phyloP scores from a whole-genome alignment of 2,797 vertebrate species.

The Melopsittacus undulatus region DNA sequence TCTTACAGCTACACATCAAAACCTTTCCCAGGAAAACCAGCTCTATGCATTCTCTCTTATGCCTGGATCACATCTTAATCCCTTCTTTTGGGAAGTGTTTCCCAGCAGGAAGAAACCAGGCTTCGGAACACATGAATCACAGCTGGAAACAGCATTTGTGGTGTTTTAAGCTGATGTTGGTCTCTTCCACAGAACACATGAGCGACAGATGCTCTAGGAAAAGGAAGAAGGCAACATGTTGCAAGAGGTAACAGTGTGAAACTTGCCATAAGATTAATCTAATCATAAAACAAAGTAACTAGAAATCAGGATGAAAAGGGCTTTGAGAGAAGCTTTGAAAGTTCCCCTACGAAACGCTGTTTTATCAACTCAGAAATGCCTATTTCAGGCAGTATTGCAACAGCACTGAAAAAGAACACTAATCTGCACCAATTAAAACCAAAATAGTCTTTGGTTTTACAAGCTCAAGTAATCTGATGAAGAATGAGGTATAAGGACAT shows the following conservation, averaged over 20 bases:
- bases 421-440: background rate
- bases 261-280: background rate
- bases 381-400: background rate
- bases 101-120: background rate
- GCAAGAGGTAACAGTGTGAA: background rate
- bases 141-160: background rate
- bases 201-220: background rate
- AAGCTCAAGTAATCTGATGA: background rate
- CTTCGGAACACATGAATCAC: background rate
- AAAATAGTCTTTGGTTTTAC: background rate
- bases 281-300: background rate
- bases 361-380: background rate
- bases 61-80: background rate
- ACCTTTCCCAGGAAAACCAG: background rate
- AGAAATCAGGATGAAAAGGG: background rate
- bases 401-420: background rate
- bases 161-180: background rate
- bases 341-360: background rate
- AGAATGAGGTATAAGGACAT: background rate
- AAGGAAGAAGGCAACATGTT: background rate
- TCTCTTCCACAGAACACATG: background rate
- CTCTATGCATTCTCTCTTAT: background rate
- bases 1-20: background rate
- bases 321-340: background rate
- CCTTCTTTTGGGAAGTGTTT: background rate